A percentile compares a stretch with the other conserved stretches of the same genome.
These are phyloP conservation scores for Bombus turneri DNA, from an alignment of 1,140 invertebrate genomes.

Conservation along the genomic window DNA sequence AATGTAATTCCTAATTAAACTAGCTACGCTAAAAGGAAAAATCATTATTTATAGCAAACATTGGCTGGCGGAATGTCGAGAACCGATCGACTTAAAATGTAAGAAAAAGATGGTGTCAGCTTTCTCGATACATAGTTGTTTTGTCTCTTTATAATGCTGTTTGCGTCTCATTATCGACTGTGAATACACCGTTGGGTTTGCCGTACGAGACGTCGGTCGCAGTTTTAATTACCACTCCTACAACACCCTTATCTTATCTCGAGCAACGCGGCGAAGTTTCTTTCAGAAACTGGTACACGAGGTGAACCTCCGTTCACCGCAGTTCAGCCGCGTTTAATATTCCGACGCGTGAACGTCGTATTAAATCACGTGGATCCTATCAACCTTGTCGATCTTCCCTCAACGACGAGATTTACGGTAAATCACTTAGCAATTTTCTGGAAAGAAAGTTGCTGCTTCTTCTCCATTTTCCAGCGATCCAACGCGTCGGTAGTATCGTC, in stretches of 20 bases:
- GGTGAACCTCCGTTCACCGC: background rate
- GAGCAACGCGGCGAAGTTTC: background rate
- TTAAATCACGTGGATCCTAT: background rate
- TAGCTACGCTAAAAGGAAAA: no score
- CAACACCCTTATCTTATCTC: constrained; percentile 50
- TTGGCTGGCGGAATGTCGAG: background rate
- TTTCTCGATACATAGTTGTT: background rate
- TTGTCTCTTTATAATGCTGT: no score
- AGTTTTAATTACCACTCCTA: constrained; percentile 45
- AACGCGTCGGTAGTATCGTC: background rate
- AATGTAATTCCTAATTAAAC: background rate
- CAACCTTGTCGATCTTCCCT: background rate
- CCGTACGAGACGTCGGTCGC: background rate
- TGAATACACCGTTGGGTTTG: background rate
- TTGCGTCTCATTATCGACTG: background rate
- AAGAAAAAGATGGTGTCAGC: background rate
- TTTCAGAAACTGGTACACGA: constrained; percentile 27
- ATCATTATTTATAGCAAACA: background rate
- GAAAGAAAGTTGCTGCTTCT: background rate
- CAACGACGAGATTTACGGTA: background rate
- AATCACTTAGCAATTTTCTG: background rate
- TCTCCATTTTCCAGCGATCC: background rate
- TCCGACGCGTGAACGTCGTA: background rate
- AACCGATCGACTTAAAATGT: background rate
- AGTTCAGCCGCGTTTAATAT: background rate